These are phyloP conservation scores for Eutolmus rufibarbis DNA, from an alignment of 2,888 invertebrate genomes.

Conservation along the genomic window DNA sequence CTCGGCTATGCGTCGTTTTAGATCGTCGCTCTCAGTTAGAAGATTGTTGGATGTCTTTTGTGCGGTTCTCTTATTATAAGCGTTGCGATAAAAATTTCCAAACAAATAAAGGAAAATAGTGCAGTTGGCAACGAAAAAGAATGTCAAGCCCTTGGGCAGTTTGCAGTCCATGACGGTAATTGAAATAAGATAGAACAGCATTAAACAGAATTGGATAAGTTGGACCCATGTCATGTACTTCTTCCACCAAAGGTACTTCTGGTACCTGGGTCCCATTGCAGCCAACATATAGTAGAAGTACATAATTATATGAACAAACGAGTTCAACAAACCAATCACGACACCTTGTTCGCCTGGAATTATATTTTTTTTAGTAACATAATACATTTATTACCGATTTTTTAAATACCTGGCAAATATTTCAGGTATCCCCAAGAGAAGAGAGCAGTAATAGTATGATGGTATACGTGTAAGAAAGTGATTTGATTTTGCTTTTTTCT, in stretches of 20 bases:
- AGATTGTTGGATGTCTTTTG: constrained; percentile 52
- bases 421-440: constrained; percentile 82
- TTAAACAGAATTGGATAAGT: constrained; percentile 71
- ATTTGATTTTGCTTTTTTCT: constrained; percentile 90
- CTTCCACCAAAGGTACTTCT: constrained; percentile 66
- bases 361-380: constrained; percentile 28
- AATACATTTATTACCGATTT: background rate
- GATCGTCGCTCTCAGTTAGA: constrained; percentile 54
- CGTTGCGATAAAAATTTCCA: constrained; percentile 67
- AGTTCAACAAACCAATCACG: constrained; percentile 64
- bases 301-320: constrained; percentile 66
- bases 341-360: constrained; percentile 62
- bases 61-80: constrained; percentile 61
- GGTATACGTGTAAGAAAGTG: constrained; percentile 87
- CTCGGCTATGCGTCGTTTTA: constrained; percentile 58
- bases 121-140: constrained; percentile 67
- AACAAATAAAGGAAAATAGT: constrained; percentile 68
- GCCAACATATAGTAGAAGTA: constrained; percentile 65
- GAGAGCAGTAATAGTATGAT: constrained; percentile 82
- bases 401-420: constrained; percentile 73
- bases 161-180: constrained; percentile 66
- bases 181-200: constrained; percentile 69
- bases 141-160: constrained; percentile 66
- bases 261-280: constrained; percentile 64
- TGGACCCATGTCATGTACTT: constrained; percentile 66